Percentiles rank a stretch among this genome's conserved stretches.
phyloP scores from a whole-genome alignment of 2,888 invertebrate genomes.

The Crossocerus cetratus region DNA sequence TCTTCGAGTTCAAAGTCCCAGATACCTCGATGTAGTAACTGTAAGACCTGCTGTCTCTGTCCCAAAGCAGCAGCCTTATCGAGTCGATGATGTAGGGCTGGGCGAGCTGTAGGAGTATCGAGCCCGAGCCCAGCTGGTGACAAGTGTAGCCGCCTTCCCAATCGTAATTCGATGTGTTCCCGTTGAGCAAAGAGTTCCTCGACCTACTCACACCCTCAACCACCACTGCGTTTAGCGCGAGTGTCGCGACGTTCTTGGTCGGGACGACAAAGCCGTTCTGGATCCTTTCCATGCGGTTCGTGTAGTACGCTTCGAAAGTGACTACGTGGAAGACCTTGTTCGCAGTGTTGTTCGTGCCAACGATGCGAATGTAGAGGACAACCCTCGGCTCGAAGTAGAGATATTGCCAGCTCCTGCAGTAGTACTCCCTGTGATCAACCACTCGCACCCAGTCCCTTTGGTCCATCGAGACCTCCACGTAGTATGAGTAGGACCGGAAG shows the following conservation, averaged over 20 bases:
- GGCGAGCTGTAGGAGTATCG: constrained; percentile 95
- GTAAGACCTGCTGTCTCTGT: constrained; percentile 96
- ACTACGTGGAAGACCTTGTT: constrained; percentile 98
- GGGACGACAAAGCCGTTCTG: constrained; percentile 89
- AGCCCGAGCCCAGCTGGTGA: constrained; percentile 96
- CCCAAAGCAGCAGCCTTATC: constrained; percentile 96
- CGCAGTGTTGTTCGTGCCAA: constrained; percentile 96
- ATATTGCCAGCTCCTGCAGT: constrained; percentile 98
- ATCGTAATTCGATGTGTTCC: constrained; percentile 96
- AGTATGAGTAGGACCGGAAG: constrained; percentile 92
- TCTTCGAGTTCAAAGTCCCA: constrained; percentile 85
- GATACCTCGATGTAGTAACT: constrained; percentile 98
- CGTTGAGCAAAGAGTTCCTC: constrained; percentile 96
- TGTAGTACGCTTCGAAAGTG: constrained; percentile 93
- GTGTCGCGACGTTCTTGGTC: constrained; percentile 93
- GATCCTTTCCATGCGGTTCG: constrained; percentile 86
- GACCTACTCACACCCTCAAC: constrained; percentile 96
- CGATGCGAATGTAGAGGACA: constrained; percentile 88
- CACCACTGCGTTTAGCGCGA: constrained; percentile 93
- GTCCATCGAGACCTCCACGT: constrained; percentile 95
- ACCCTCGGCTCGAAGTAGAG: constrained; percentile 94
- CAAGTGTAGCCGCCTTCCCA: constrained; percentile 99
- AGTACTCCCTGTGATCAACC: constrained; percentile 93
- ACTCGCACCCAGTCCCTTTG: constrained; percentile 96
- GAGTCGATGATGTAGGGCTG: constrained; percentile 97